A percentile compares a stretch with the other conserved stretches of the same genome.
These are phyloP conservation scores for Montifringilla adamsi DNA, from an alignment of 2,113 vertebrate genomes.

Conservation along the genomic window DNA sequence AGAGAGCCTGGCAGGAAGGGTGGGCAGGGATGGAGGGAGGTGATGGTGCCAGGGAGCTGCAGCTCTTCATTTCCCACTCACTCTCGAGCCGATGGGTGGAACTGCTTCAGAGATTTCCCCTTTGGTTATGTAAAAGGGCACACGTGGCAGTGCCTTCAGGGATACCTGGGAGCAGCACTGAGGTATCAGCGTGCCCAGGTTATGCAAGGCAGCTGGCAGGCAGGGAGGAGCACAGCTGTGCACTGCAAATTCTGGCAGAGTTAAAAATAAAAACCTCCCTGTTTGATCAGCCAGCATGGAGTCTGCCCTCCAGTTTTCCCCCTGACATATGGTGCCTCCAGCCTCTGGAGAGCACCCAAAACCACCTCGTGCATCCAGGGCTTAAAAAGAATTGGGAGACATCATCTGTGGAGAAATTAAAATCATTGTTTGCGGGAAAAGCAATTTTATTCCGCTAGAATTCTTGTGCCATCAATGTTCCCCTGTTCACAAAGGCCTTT, in stretches of 20 bases:
- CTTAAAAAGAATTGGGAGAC: neutral
- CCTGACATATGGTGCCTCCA: neutral
- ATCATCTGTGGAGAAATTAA: neutral
- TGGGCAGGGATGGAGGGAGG: neutral
- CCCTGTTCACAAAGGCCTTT: neutral
- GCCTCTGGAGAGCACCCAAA: neutral
- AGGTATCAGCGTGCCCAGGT: neutral
- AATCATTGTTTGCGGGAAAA: neutral
- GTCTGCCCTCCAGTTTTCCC: neutral
- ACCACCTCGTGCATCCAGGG: neutral
- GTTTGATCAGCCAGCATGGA: neutral
- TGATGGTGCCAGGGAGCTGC: neutral
- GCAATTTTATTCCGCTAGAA: neutral
- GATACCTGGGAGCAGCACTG: neutral
- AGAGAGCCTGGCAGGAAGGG: neutral
- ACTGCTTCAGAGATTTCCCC: neutral
- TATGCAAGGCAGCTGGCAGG: constrained; percentile 6
- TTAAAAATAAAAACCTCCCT: constrained; percentile 19
- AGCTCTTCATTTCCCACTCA: neutral
- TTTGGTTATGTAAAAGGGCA: neutral
- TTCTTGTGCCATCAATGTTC: neutral
- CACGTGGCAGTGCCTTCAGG: neutral
- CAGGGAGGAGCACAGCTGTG: constrained; percentile 33
- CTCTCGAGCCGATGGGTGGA: neutral
- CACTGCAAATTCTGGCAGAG: neutral